phyloP scores from a whole-genome alignment of 2,797 vertebrate genomes.

The Phoebastria nigripes region DNA sequence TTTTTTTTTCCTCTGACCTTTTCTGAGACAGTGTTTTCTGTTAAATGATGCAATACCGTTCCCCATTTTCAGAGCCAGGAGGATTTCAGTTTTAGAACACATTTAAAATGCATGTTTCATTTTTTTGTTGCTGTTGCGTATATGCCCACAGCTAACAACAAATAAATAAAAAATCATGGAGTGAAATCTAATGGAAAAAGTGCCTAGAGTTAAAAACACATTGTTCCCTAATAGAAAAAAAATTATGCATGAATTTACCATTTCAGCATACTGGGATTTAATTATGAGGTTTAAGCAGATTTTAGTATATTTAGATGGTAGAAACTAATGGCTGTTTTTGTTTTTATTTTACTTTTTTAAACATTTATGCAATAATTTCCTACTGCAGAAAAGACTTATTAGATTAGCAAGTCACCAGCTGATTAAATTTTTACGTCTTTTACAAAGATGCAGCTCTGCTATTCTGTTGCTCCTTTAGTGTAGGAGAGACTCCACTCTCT shows the following conservation, averaged over 20 bases:
- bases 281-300: neutral
- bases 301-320: neutral
- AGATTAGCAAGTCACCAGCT: neutral
- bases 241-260: neutral
- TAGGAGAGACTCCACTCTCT: neutral
- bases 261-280: constrained; percentile 4
- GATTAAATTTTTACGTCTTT: neutral
- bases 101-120: neutral
- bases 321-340: neutral
- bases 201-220: constrained; percentile 22
- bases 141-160: neutral
- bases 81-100: neutral
- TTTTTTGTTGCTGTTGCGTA: neutral
- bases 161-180: constrained; percentile 21
- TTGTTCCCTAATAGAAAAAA: neutral
- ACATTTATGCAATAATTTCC: neutral
- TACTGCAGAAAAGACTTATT: neutral
- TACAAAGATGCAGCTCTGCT: neutral
- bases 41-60: neutral
- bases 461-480: neutral
- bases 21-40: neutral
- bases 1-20: neutral
- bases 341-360: neutral
- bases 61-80: neutral
- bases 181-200: constrained; percentile 41